phyloP scores from a whole-genome alignment of 2,113 vertebrate species.

The Nymphicus hollandicus region DNA sequence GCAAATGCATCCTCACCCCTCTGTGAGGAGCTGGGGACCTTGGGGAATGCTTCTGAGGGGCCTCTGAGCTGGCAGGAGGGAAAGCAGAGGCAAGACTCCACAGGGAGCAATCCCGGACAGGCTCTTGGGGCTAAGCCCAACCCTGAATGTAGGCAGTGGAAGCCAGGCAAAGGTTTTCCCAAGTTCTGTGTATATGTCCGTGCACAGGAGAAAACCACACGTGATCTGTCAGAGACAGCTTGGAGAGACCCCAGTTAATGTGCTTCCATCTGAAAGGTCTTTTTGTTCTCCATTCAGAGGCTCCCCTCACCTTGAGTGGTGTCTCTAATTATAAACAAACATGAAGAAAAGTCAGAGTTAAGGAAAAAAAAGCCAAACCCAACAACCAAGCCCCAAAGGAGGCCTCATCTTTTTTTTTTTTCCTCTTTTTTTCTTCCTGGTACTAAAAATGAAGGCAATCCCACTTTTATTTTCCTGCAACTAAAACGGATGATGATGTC shows the following conservation, averaged over 20 bases:
- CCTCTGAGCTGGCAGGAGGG: neutral
- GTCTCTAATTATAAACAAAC: constrained; percentile 35
- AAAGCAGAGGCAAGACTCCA: neutral
- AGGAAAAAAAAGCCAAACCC: neutral
- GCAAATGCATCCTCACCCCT: neutral
- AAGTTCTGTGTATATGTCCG: neutral
- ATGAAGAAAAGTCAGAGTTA: neutral
- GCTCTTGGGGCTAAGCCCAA: neutral
- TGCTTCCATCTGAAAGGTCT: neutral
- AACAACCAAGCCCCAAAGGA: neutral
- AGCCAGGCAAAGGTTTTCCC: neutral
- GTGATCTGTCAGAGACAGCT: constrained; percentile 5
- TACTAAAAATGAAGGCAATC: constrained; percentile 47
- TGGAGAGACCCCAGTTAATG: neutral
- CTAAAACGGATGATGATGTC: constrained; percentile 41
- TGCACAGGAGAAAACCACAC: neutral
- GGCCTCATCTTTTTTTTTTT: neutral
- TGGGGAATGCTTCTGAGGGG: neutral
- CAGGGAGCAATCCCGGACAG: neutral
- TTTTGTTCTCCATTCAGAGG: neutral
- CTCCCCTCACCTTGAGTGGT: neutral
- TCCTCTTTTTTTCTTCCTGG: neutral
- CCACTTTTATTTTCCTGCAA: neutral
- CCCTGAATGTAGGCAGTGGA: neutral
- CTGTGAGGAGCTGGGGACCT: neutral